Evolutionary conservation across 2,888 invertebrate genomes (phyloP).

Genomic region (Dichetophora obliterata): DNA sequence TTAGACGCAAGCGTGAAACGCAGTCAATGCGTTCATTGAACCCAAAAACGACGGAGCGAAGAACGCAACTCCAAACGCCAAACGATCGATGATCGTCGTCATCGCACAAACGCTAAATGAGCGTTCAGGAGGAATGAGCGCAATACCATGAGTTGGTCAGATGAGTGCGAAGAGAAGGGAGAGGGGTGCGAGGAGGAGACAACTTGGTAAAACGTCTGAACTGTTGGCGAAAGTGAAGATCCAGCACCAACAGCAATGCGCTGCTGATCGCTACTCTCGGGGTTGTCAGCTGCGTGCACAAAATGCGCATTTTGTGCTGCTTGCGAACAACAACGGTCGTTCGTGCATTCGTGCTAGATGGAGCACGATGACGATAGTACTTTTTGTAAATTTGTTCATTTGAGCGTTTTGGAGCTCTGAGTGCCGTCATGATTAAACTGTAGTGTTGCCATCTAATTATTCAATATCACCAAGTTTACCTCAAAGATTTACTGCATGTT

Average conservation of each 20-base stretch:
- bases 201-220: not conserved
- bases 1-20: constrained; percentile 28
- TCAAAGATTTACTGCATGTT: too few relatives aligned
- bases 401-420: not conserved
- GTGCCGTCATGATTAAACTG: not conserved
- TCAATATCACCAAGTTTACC: not conserved
- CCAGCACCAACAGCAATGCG: constrained; percentile 50
- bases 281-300: constrained; percentile 17
- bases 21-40: constrained; percentile 23
- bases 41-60: constrained; percentile 5
- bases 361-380: constrained; percentile 19
- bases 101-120: not conserved
- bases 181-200: not conserved
- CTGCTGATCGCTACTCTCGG: constrained; percentile 8
- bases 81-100: constrained; percentile 19
- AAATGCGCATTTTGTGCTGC: constrained; percentile 18
- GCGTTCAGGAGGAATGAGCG: constrained; percentile 19
- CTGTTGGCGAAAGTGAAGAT: constrained; percentile 63
- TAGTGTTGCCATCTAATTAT: constrained; percentile 3
- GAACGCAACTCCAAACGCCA: constrained; percentile 14
- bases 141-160: not conserved
- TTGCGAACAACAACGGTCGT: not conserved
- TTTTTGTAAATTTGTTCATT: not conserved
- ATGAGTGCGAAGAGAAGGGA: not conserved
- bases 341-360: not conserved